Evolutionary conservation across 2,797 vertebrate genomes (phyloP).

Genomic region (Alectoris magna): DNA sequence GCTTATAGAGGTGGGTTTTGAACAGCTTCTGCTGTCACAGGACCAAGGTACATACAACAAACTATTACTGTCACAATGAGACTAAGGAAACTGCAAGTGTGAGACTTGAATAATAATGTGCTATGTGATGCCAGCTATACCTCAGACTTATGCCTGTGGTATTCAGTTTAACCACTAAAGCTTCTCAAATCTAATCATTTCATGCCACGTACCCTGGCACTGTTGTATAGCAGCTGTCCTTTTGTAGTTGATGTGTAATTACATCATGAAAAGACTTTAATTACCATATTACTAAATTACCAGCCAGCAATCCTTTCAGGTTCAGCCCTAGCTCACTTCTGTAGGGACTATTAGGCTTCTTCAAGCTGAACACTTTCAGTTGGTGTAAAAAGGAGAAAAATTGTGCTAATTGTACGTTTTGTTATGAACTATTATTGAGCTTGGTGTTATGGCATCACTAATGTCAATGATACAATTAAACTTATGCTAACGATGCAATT

Average conservation of each 20-base stretch:
- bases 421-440: conserved; percentile 61
- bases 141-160: conserved; percentile 66
- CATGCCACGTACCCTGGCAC: conserved; percentile 50
- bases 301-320: conserved; percentile 66
- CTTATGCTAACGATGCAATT: conserved; percentile 65
- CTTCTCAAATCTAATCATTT: conserved; percentile 43
- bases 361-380: conserved; percentile 34
- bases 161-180: conserved; percentile 73
- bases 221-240: conserved; percentile 55
- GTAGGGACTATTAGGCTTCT: conserved; percentile 52
- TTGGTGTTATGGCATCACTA: conserved; percentile 70
- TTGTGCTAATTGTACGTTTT: conserved; percentile 70
- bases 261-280: conserved; percentile 66
- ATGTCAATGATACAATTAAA: conserved; percentile 75
- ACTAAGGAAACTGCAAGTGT: neutral
- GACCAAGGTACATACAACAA: conserved; percentile 37
- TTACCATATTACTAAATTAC: conserved; percentile 68
- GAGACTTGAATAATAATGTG: conserved; percentile 66
- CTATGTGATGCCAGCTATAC: conserved; percentile 38
- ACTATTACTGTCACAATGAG: conserved; percentile 57
- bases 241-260: conserved; percentile 62
- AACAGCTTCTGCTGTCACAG: conserved; percentile 9
- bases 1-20: conserved; percentile 31
- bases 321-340: conserved; percentile 59
- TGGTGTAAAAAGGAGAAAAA: conserved; percentile 56